Percentiles rank a stretch among this genome's conserved stretches.
Conservation (phyloP, 1,140 invertebrate genomes). For the Manduca sexta region DNA sequence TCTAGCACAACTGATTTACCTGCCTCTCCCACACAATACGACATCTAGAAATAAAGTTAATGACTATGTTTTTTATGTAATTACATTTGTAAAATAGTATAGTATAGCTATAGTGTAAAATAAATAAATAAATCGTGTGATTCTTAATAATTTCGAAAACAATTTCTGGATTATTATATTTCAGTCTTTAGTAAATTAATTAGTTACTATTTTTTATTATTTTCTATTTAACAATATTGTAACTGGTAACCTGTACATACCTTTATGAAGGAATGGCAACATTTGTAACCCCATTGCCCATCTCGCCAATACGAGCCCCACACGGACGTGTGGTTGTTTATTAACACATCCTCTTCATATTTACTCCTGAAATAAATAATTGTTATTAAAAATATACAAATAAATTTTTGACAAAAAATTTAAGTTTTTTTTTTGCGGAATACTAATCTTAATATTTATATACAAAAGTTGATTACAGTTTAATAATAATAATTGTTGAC, state of each 20-base stretch:
- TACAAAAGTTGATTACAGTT: too few relatives aligned
- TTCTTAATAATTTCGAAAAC: too few relatives aligned
- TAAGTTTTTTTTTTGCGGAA: too few relatives aligned
- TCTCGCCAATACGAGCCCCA: slow-evolving; percentile 97
- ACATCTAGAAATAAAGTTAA: slow-evolving; percentile 74
- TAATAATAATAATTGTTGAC: too few relatives aligned
- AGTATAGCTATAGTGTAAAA: too few relatives aligned
- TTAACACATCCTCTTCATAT: slow-evolving; percentile 96
- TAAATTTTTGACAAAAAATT: too few relatives aligned
- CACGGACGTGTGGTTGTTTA: slow-evolving; percentile 94
- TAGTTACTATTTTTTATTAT: not conserved
- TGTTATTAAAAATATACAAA: not conserved
- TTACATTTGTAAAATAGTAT: too few relatives aligned
- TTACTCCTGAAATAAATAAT: slow-evolving; percentile 70
- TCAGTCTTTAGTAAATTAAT: too few relatives aligned
- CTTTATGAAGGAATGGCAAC: slow-evolving; percentile 95
- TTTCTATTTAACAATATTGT: too few relatives aligned
- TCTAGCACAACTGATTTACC: slow-evolving; percentile 74
- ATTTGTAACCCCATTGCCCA: slow-evolving; percentile 96
- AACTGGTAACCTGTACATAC: slow-evolving; percentile 44
- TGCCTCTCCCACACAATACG: slow-evolving; percentile 89
- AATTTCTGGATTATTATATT: too few relatives aligned
- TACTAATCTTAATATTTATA: too few relatives aligned
- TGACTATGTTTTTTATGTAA: not conserved
- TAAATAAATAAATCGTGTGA: too few relatives aligned